phyloP scores from a whole-genome alignment of 2,888 invertebrate genomes.

The Scaptomyza parva region DNA sequence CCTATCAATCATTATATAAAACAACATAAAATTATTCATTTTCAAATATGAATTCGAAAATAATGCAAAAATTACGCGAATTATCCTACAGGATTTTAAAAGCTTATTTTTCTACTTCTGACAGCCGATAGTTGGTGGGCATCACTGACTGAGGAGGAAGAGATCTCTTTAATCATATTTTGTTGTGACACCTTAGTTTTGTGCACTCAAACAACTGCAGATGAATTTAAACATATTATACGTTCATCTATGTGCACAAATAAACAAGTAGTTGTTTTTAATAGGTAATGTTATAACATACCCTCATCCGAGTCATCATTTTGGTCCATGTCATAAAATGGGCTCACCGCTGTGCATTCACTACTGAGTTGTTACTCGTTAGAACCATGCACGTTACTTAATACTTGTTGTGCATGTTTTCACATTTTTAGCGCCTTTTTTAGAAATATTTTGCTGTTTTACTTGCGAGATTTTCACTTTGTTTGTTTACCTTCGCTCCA shows the following conservation, averaged over 20 bases:
- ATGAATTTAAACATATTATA: background rate
- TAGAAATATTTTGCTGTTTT: conserved; percentile 8
- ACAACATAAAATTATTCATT: background rate
- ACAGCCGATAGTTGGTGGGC: background rate
- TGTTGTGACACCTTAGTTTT: background rate
- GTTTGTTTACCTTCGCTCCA: conserved; percentile 55
- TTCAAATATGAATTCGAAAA: no score
- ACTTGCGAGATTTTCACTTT: conserved; percentile 50
- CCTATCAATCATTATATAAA: background rate
- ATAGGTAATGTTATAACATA: conserved; percentile 22
- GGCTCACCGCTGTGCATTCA: conserved; percentile 6
- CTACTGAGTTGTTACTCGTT: conserved; percentile 1
- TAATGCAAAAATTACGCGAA: background rate
- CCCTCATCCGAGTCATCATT: conserved; percentile 54
- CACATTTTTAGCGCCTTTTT: conserved; percentile 36
- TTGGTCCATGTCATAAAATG: conserved; percentile 24
- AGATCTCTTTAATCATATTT: background rate
- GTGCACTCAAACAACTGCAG: background rate
- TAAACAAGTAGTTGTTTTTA: background rate
- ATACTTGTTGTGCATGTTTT: conserved; percentile 5
- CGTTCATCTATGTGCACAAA: background rate
- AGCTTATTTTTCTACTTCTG: background rate
- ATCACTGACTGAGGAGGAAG: background rate
- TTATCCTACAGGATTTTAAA: background rate
- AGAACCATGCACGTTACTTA: conserved; percentile 14